Conservation (phyloP, 2,888 invertebrate genomes). For the Charanyca ferruginea region DNA sequence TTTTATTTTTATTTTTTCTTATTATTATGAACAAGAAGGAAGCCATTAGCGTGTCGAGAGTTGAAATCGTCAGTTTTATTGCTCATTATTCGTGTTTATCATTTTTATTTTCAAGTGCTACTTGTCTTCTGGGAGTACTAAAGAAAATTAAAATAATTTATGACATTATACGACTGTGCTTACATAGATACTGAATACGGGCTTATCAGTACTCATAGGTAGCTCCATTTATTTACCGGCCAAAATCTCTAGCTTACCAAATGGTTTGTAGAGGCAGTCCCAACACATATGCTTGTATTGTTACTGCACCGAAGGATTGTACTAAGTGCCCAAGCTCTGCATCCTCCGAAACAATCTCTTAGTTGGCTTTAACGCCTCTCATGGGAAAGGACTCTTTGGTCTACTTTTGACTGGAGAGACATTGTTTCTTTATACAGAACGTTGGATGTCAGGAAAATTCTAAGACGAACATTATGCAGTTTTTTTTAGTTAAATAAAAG, state of each 20-base stretch:
- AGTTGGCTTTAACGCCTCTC: slow-evolving; percentile 24
- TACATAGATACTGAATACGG: not conserved
- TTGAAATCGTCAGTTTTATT: slow-evolving; percentile 66
- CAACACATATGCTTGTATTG: not conserved
- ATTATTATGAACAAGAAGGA: slow-evolving; percentile 64
- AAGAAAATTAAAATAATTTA: slow-evolving; percentile 28
- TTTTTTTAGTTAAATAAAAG: no score
- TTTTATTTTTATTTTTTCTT: slow-evolving; percentile 66
- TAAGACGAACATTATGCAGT: no score
- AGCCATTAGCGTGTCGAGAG: slow-evolving; percentile 68
- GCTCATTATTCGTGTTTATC: slow-evolving; percentile 68
- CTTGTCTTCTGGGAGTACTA: slow-evolving; percentile 44
- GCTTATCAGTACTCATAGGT: slow-evolving; percentile 4
- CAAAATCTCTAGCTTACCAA: not conserved
- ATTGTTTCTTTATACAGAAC: slow-evolving; percentile 13
- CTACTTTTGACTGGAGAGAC: slow-evolving; percentile 14
- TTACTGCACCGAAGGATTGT: slow-evolving; percentile 1
- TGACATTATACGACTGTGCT: slow-evolving; percentile 26
- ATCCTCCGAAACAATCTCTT: slow-evolving; percentile 33
- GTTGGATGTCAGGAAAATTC: not conserved
- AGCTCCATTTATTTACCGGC: not conserved
- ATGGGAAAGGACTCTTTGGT: slow-evolving; percentile 5
- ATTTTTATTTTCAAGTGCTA: slow-evolving; percentile 54
- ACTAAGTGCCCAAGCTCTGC: slow-evolving; percentile 16
- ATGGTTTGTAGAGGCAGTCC: not conserved